These are phyloP conservation scores for Malacoctenus gilli DNA, from an alignment of 2,797 vertebrate genomes.

Conservation along the genomic window DNA sequence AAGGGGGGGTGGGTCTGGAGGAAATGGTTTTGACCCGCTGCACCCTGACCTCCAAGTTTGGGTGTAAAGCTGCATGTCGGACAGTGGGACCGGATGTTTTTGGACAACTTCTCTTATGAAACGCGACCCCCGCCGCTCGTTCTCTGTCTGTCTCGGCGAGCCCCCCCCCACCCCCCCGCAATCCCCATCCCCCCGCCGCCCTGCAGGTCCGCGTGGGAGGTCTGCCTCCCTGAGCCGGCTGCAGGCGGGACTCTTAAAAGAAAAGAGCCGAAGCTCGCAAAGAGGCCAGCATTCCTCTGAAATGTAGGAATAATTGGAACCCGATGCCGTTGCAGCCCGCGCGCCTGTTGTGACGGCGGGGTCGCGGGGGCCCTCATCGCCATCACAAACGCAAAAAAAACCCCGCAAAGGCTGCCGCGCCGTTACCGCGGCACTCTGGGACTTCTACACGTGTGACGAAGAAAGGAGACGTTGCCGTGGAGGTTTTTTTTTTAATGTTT, in stretches of 20 bases:
- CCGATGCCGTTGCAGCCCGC: slow-evolving; percentile 75
- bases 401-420: slow-evolving; percentile 50
- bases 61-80: slow-evolving; percentile 65
- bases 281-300: slow-evolving; percentile 80
- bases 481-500: no score
- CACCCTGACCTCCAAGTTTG: slow-evolving; percentile 57
- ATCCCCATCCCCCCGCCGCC: slow-evolving; percentile 14
- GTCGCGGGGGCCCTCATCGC: slow-evolving; percentile 62
- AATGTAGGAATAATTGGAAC: slow-evolving; percentile 82
- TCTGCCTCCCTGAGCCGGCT: slow-evolving; percentile 64
- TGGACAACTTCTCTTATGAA: slow-evolving; percentile 57
- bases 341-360: slow-evolving; percentile 78
- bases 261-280: slow-evolving; percentile 67
- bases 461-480: neutral
- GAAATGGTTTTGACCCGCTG: slow-evolving; percentile 74
- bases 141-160: slow-evolving; percentile 15
- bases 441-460: slow-evolving; percentile 39
- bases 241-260: slow-evolving; percentile 67
- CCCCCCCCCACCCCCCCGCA: neutral
- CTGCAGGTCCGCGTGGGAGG: slow-evolving; percentile 71
- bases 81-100: slow-evolving; percentile 75
- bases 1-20: slow-evolving; percentile 36
- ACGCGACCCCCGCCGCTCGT: slow-evolving; percentile 55
- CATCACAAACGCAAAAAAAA: slow-evolving; percentile 66
- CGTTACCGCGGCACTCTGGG: slow-evolving; percentile 38